Evolutionary conservation across 2,888 invertebrate genomes (phyloP).

Genomic region (Hirtodrosophila duncani): DNA sequence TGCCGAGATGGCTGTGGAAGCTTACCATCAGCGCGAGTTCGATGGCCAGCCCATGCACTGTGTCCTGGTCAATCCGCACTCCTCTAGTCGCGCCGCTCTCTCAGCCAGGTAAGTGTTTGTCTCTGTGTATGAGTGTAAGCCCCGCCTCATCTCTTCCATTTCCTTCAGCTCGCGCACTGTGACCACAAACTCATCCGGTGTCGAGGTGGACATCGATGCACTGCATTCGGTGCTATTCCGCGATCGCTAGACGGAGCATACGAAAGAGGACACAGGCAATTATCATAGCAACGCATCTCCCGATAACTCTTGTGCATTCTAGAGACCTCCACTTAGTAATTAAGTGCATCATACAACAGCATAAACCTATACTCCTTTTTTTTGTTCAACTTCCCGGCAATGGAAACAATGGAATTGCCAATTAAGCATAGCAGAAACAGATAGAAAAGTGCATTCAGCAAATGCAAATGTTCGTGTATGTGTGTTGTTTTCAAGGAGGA

Average conservation of each 20-base stretch:
- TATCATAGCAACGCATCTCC: neutral
- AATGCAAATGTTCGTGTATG: too few relatives aligned
- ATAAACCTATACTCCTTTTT: neutral
- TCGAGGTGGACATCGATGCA: constrained; percentile 78
- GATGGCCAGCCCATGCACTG: constrained; percentile 97
- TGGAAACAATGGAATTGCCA: too few relatives aligned
- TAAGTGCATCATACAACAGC: constrained; percentile 15
- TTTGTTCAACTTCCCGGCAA: too few relatives aligned
- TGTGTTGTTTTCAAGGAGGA: too few relatives aligned
- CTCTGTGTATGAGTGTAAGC: neutral
- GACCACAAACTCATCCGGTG: constrained; percentile 64
- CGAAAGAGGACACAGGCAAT: constrained; percentile 12
- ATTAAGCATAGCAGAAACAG: too few relatives aligned
- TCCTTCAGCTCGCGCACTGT: constrained; percentile 58
- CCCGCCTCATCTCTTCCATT: neutral
- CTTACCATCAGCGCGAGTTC: constrained; percentile 94
- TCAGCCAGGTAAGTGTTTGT: constrained; percentile 73
- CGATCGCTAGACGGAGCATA: constrained; percentile 48
- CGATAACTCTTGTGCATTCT: neutral
- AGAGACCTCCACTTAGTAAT: neutral
- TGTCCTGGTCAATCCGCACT: constrained; percentile 87
- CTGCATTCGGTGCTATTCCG: constrained; percentile 78
- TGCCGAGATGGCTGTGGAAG: constrained; percentile 93
- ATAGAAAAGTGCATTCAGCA: too few relatives aligned
- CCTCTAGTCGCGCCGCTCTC: constrained; percentile 81